These are phyloP conservation scores for Mythimna impura DNA, from an alignment of 2,888 invertebrate genomes.

Conservation along the genomic window DNA sequence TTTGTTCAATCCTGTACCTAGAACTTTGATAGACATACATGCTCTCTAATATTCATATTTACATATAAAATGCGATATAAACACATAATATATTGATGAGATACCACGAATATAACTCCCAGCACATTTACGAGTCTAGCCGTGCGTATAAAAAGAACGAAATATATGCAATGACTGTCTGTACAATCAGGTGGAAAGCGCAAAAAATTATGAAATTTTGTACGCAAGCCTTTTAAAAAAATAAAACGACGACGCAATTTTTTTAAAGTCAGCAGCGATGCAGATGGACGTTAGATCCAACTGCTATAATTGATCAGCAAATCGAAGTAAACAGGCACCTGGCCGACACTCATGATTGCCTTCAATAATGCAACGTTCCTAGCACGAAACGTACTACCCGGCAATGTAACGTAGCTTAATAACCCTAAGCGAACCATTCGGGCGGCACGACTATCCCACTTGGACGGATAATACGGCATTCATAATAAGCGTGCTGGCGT, in stretches of 20 bases:
- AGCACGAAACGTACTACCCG: constrained; percentile 79
- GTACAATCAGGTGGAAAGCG: constrained; percentile 9
- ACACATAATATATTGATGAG: constrained; percentile 52
- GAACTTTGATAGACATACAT: constrained; percentile 8
- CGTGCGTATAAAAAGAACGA: constrained; percentile 12
- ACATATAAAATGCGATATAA: constrained; percentile 66
- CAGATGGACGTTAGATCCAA: constrained; percentile 64
- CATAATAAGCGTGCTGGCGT: constrained; percentile 76
- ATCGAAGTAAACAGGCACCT: constrained; percentile 84
- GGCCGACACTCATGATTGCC: constrained; percentile 82
- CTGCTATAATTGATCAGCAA: constrained; percentile 85
- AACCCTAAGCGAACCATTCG: constrained; percentile 48
- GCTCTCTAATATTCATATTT: constrained; percentile 56
- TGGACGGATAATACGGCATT: constrained; percentile 68
- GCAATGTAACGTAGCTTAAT: constrained; percentile 56
- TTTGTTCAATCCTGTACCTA: constrained; percentile 26
- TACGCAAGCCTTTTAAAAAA: constrained; percentile 52
- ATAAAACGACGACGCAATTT: constrained; percentile 34
- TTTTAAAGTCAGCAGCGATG: constrained; percentile 62
- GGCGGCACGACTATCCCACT: constrained; percentile 63
- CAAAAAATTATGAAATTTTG: constrained; percentile 25
- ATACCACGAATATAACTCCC: constrained; percentile 31
- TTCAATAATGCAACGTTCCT: constrained; percentile 84
- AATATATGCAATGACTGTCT: constrained; percentile 17
- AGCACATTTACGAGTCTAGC: constrained; percentile 40